Conservation (phyloP, 2,888 invertebrate species). For the Lycocerus yunnanus region DNA sequence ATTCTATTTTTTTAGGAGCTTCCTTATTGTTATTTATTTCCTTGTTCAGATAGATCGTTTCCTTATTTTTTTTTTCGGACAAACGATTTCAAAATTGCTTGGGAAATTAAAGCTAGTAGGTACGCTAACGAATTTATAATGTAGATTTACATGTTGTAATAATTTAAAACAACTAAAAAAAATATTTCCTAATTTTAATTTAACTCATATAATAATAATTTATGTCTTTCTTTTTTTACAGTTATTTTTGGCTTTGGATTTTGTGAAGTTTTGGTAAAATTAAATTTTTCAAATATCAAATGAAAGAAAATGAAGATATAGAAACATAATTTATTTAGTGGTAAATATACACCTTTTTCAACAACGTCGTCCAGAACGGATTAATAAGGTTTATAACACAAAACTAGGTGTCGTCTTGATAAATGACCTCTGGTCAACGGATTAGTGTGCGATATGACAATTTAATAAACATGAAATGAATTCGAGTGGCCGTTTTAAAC, state of each 20-base stretch:
- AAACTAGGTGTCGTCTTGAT: conserved; percentile 27
- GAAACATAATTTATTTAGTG: not conserved
- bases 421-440: conserved; percentile 28
- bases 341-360: not conserved
- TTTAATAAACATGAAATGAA: conserved; percentile 32
- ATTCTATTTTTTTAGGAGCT: conserved; percentile 19
- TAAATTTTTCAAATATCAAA: not conserved
- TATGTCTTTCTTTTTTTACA: too few species aligned
- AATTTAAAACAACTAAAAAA: too few species aligned
- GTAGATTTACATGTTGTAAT: too few species aligned
- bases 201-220: too few species aligned
- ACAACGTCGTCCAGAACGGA: conserved; percentile 17
- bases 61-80: conserved; percentile 18
- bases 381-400: conserved; percentile 15
- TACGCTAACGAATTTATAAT: not conserved
- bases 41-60: conserved; percentile 30
- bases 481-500: conserved; percentile 24
- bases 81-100: conserved; percentile 6
- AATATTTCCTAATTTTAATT: too few species aligned
- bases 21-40: conserved; percentile 44
- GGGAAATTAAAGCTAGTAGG: conserved; percentile 1
- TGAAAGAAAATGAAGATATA: not conserved
- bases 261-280: not conserved
- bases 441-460: conserved; percentile 29
- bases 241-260: too few species aligned